phyloP scores from a whole-genome alignment of 2,888 invertebrate genomes.

The Geotrupes spiniger region DNA sequence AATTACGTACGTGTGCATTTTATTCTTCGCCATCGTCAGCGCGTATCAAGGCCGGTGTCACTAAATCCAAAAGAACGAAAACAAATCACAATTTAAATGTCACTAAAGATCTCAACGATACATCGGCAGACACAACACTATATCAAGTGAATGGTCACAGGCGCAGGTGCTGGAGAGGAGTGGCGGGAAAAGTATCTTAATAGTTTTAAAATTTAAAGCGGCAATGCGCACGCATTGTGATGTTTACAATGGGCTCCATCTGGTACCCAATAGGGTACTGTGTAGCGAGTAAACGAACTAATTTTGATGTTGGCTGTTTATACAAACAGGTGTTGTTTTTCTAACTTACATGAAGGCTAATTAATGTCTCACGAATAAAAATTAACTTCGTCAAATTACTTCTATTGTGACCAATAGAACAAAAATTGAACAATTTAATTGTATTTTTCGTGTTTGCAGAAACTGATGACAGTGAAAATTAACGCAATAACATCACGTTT shows the following conservation, averaged over 20 bases:
- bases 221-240: slow-evolving; percentile 17
- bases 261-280: not conserved
- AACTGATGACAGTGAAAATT: too few species aligned
- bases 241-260: slow-evolving; percentile 11
- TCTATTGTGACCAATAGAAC: too few species aligned
- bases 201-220: slow-evolving; percentile 20
- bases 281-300: not conserved
- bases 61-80: slow-evolving; percentile 14
- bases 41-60: not conserved
- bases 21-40: slow-evolving; percentile 33
- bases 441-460: too few species aligned
- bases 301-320: too few species aligned
- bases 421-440: too few species aligned
- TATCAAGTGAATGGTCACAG: slow-evolving; percentile 22
- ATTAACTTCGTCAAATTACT: too few species aligned
- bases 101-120: slow-evolving; percentile 16
- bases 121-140: slow-evolving; percentile 18
- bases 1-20: slow-evolving; percentile 35
- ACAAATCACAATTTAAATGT: slow-evolving; percentile 14
- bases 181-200: slow-evolving; percentile 18
- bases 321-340: too few species aligned
- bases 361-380: too few species aligned
- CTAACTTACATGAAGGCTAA: too few species aligned
- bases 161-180: slow-evolving; percentile 12
- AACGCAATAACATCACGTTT: too few species aligned